Base-by-base conservation (phyloP, 35 echinoderm and acorn worm species). In the Stichopus chloronotus region DNA sequence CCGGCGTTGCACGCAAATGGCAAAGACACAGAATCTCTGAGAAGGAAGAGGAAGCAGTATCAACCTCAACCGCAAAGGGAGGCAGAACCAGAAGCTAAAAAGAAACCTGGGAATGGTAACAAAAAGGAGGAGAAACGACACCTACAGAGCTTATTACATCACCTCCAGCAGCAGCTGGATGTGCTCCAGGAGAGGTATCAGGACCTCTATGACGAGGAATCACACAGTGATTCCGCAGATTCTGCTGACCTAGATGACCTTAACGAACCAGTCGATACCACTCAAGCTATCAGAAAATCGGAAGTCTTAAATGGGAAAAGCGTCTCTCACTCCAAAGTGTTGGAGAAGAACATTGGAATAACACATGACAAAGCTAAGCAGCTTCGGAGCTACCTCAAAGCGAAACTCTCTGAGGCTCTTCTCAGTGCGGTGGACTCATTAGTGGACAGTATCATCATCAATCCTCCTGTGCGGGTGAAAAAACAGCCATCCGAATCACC, bases 121-220 rank as follows among this genome's bases (percentile, higher is more conserved):
- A 88, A 94, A 20, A 90, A 87, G 19, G 84, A 94, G 81, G 97
- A 96, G 25, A 90, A 84, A 24, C 72, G 79, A 19, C 91, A 96
- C 17, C 88, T 98, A 0, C 96, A 98, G 85, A 81, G 90, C 57
- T 79, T 98, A 24, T 84, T 98, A 19, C 63, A 90, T 19, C 95
- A 98, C 52, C 89, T 98, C 53, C 97, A 98, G 81, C 85, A 94
- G 68, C 97, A 98, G 91, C 93, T 98, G 9, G 94, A 98, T 56
- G 91, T 91, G 55, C 91, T 98, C 52, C 95, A 96, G 74, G 95
- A 98, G 58, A 93, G 95, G 76, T 98, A 98, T 83, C 93, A 93
- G 82, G 95, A 93, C 52, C 95, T 98, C 58, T 98, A 95, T 87
- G 96, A 98, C 43, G 78, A 90, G 16, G 97, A 98, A 58, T 79